Base-by-base conservation (phyloP, 2,113 vertebrate genomes). In the Paramisgurnus dabryanus region DNA sequence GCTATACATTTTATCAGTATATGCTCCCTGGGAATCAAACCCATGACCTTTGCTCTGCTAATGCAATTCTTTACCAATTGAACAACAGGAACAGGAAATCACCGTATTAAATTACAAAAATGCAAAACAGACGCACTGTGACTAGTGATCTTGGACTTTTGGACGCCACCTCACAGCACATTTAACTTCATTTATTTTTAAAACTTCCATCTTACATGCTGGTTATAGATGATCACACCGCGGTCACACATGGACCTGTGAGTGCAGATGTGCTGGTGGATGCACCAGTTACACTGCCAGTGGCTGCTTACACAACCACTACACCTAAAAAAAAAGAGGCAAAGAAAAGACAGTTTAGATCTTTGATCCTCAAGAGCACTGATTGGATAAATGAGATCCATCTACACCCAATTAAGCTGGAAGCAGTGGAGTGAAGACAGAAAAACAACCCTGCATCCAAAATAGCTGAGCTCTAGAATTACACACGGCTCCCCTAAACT, bases 221-320 rank as follows among this genome's bases (percentile, higher is more conserved):
- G 92, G 64, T 96, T 98, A 89, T 92, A 94, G 87, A 99, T 95
- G 84, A 96, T 92, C 13, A 92, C 86, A 68, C 96, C 97, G 2
- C 89, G 88, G 40, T 95, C 95, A 80, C 97, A 99, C 2, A 87
- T 82, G 76, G 88, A 86, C 88, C 93, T 93, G 87, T 98, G 95
- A 0, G 97, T 97, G 86, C 97, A 99, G 68, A 95, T 86, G 74
- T 99, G 96, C 85, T 95, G 93, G 82, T 96, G 96, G 82, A 98
- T 90, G 10, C 97, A 99, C 97, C 97, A 99, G 87, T 96, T 95
- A 86, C 97, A 99, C 2, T 95, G 93, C 97, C 97, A 99, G 22
- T 86, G 93, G 84, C 96, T 98, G 91, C 93, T 96, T 67, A 98
- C 95, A 22, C 97, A 99, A 57, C 95, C 95, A 79, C 93, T 95